Evolutionary conservation across 1,140 invertebrate species (phyloP), one percentile per base, ranked within the genome.

Genomic region (Papilio glaucus): DNA sequence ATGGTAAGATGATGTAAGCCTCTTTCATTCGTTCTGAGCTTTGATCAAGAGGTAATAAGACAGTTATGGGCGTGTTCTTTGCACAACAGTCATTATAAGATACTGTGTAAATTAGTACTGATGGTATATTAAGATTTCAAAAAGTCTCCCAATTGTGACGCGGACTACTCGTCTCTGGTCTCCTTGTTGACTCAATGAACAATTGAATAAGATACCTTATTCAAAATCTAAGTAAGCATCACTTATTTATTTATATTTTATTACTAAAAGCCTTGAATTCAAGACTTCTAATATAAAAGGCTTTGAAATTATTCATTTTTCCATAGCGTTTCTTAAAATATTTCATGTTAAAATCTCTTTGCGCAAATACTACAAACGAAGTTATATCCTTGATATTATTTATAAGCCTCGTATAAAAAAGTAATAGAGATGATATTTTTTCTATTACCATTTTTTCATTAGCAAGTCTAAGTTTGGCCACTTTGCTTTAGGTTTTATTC

Each of bases 401-500:
- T 45, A 57, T 24, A 57, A 57, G 49, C 4, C 9, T 57, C 21
- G 24, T 57, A 57, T 13, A 13, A 57, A 57, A 57, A 0, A 57
- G 49, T 57, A 57, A 33, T n/a, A n/a, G n/a, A n/a, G n/a, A 18
- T 9, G 8, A 49, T 53, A 53, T 53, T 57, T 57, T 57, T 18
- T 12, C 18, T 21, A 57, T 57, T 57, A 53, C 15, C 18, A 53
- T 57, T 57, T 57, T 49, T 26, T 13, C 21, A 4, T 57, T 57
- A 24, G 49, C 49, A 26, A 57, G 10, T 57, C 49, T 24, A 57
- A 57, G 24, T 18, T 57, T 26, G 49, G 10, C 21, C 49, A 57
- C 21, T 57, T 57, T 24, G 21, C 49, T 18, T 57, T 21, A 1
- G 49, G 1, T 53, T 57, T 57, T 57, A 26, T 57, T 57, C 12